phyloP scores from a whole-genome alignment of 2,888 invertebrate species.

The Malachius bipustulatus region DNA sequence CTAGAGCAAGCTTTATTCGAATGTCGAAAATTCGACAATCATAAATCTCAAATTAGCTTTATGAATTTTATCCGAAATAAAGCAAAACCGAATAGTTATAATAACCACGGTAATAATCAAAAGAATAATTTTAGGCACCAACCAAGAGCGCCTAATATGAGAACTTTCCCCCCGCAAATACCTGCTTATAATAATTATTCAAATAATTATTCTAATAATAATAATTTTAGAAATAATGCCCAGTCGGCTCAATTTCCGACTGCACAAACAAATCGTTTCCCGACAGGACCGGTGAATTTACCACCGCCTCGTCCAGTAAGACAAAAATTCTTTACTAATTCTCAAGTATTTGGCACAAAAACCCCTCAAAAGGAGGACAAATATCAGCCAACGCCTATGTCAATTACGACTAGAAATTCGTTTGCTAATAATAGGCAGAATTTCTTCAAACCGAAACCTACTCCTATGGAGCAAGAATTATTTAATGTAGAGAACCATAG shows the following conservation, averaged over 20 bases:
- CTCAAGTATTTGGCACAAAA: background rate
- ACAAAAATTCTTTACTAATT: background rate
- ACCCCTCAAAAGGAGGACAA: background rate
- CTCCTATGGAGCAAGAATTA: conserved; percentile 10
- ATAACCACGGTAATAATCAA: background rate
- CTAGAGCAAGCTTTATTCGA: conserved; percentile 10
- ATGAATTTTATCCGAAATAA: conserved; percentile 11
- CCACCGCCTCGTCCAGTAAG: too few relatives aligned
- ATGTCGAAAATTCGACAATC: conserved; percentile 11
- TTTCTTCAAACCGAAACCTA: too few relatives aligned
- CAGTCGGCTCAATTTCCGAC: too few relatives aligned
- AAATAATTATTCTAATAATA: too few relatives aligned
- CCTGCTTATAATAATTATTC: too few relatives aligned
- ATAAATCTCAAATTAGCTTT: conserved; percentile 9
- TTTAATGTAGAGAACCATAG: background rate
- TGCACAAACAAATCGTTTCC: too few relatives aligned
- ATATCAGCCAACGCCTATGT: conserved; percentile 6
- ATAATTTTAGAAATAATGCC: too few relatives aligned
- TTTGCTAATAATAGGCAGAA: too few relatives aligned
- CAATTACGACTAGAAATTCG: conserved; percentile 6
- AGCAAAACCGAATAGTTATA: background rate
- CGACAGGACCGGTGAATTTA: background rate
- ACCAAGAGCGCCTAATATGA: too few relatives aligned
- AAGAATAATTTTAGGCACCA: background rate
- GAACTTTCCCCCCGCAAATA: too few relatives aligned